Base-by-base conservation (phyloP, 1,140 invertebrate species). In the Ladona fulva region DNA sequence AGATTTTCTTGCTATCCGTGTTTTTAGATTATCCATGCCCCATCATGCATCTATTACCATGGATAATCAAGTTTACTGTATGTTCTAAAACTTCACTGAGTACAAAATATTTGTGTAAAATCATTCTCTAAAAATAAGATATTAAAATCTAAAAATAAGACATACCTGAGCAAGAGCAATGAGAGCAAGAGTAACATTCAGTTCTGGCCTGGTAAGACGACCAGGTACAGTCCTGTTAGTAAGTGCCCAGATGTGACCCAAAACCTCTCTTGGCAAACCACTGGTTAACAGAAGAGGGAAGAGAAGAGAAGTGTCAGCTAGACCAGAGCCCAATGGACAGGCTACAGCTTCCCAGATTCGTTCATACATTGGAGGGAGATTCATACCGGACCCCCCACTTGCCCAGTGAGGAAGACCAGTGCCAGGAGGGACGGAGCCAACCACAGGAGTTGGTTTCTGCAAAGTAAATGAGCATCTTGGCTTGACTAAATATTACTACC, bases 171-270 rank as follows among this genome's bases (percentile, higher is more conserved):
- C 88, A 0, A 91, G 83, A 19, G 89, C 89, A 25, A 91, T 88
- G 7, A 92, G 82, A 22, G 89, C 89, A 74, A 92, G 83, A 25
- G 89, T 84, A 5, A 89, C 83, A 80, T 89, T 90, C 5, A 91
- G 83, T 81, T 92, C 90, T 80, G 88, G 84, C 78, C 88, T 87
- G 0, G 86, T 89, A n/a, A 92, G 84, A 74, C 88, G 85, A 8
- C 90, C 90, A 22, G 89, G 87, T 29, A 87, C 87, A 29, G 86
- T 88, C 78, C 87, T 85, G 83, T 91, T 91, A 0, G 88, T 88
- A 79, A 91, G 81, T 44, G 86, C 87, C 91, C 91, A 92, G 74
- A 92, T 88, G 77, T 89, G 87, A 19, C 90, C 90, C 3, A 92
- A 84, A 24, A 87, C 83, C 80, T 90, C 87, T 0, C 88, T 88